These are phyloP conservation scores for Leucoptera coffeella DNA, from an alignment of 2,888 invertebrate species.

Conservation along the genomic window DNA sequence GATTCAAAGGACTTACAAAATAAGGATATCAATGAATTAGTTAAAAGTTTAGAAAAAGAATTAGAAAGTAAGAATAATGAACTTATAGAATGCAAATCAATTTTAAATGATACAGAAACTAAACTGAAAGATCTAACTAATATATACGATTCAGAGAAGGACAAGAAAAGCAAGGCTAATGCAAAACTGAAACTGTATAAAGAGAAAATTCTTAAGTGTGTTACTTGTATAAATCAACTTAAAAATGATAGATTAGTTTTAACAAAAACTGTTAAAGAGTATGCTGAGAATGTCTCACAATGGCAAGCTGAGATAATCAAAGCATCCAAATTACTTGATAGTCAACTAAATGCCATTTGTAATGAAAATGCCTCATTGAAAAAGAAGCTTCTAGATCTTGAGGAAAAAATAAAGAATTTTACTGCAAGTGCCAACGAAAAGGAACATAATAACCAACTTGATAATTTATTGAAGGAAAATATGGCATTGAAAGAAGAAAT, in stretches of 20 bases:
- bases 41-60: no score
- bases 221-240: conserved; percentile 52
- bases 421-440: conserved; percentile 1
- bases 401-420: conserved; percentile 13
- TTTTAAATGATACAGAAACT: conserved; percentile 51
- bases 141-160: no score
- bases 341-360: conserved; percentile 28
- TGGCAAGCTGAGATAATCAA: conserved; percentile 60
- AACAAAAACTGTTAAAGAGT: conserved; percentile 56
- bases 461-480: conserved; percentile 12
- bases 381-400: conserved; percentile 18
- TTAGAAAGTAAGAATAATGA: no score
- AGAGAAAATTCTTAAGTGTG: conserved; percentile 56
- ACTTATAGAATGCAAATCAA: no score
- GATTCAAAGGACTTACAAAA: no score
- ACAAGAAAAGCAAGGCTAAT: conserved; percentile 37
- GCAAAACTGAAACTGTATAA: conserved; percentile 43
- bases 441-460: conserved; percentile 7
- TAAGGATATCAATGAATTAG: no score
- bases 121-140: conserved; percentile 17
- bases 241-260: conserved; percentile 54
- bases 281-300: conserved; percentile 59
- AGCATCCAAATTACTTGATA: conserved; percentile 50
- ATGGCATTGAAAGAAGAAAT: conserved; percentile 13
- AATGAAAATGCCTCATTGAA: conserved; percentile 25